Evolutionary conservation across 2,888 invertebrate species (phyloP).

Genomic region (Mystacides longicornis): DNA sequence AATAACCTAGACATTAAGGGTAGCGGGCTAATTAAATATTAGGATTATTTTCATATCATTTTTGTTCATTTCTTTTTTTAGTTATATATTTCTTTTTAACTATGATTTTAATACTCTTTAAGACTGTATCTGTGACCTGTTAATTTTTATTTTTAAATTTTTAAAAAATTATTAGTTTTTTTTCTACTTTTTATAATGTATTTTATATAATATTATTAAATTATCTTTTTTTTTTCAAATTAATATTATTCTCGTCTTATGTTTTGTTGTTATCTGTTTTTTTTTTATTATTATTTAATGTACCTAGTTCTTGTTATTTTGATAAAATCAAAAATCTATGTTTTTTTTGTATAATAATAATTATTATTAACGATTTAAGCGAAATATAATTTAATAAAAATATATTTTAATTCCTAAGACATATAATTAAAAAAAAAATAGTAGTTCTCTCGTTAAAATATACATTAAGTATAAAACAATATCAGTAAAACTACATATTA

Average conservation of each 20-base stretch:
- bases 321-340: conserved; percentile 15
- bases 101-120: conserved; percentile 31
- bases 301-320: not conserved
- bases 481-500: not conserved
- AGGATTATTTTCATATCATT: conserved; percentile 30
- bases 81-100: not conserved
- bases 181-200: conserved; percentile 36
- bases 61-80: conserved; percentile 19
- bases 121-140: conserved; percentile 55
- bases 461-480: conserved; percentile 3
- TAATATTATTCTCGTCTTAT: conserved; percentile 21
- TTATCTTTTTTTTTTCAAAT: conserved; percentile 18
- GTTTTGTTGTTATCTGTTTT: conserved; percentile 6
- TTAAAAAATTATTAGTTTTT: conserved; percentile 36
- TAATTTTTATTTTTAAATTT: conserved; percentile 31
- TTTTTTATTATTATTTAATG: not conserved
- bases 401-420: not conserved
- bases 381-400: not conserved
- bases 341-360: conserved; percentile 5
- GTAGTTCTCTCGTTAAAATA: not conserved
- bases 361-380: not conserved
- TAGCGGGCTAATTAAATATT: conserved; percentile 24
- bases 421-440: not conserved
- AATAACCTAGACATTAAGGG: conserved; percentile 12
- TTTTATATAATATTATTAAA: conserved; percentile 22